These are phyloP conservation scores for Stylophora pistillata DNA, from an alignment of 64 coral and sea anemone species.

Conservation along the genomic window DNA sequence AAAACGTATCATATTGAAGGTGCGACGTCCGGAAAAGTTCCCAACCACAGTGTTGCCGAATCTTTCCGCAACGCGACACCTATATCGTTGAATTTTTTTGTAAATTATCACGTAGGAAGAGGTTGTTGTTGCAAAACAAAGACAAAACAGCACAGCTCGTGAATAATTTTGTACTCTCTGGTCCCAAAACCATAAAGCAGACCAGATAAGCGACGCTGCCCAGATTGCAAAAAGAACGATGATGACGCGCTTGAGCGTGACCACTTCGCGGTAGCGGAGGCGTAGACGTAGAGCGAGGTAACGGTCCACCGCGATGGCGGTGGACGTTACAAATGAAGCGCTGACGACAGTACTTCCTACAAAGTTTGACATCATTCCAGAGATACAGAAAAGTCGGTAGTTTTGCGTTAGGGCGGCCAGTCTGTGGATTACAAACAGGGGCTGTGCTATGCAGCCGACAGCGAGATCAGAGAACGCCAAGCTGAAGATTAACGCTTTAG, in stretches of 20 bases:
- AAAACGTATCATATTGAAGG: neutral
- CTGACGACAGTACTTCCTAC: neutral
- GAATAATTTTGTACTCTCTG: neutral
- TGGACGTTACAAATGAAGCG: neutral
- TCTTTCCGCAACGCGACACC: neutral
- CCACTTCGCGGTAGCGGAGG: slow-evolving; percentile 1
- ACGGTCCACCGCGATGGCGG: neutral
- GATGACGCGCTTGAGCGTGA: neutral
- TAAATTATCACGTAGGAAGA: neutral
- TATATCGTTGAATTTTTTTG: neutral
- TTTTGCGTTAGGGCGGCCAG: neutral
- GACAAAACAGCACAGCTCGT: neutral
- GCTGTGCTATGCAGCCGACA: slow-evolving; percentile 10
- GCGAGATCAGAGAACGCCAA: slow-evolving; percentile 27
- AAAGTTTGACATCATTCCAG: neutral
- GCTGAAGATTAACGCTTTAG: slow-evolving; percentile 13
- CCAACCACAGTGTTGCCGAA: neutral
- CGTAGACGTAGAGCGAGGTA: slow-evolving; percentile 1
- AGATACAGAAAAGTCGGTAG: neutral
- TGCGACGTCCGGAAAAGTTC: neutral
- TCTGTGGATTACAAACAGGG: neutral
- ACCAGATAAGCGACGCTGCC: neutral
- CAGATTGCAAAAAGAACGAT: neutral
- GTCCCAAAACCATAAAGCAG: neutral
- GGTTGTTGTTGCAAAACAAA: neutral